Conservation (phyloP, 1,140 invertebrate species). For the Caenorhabditis inopinata region DNA sequence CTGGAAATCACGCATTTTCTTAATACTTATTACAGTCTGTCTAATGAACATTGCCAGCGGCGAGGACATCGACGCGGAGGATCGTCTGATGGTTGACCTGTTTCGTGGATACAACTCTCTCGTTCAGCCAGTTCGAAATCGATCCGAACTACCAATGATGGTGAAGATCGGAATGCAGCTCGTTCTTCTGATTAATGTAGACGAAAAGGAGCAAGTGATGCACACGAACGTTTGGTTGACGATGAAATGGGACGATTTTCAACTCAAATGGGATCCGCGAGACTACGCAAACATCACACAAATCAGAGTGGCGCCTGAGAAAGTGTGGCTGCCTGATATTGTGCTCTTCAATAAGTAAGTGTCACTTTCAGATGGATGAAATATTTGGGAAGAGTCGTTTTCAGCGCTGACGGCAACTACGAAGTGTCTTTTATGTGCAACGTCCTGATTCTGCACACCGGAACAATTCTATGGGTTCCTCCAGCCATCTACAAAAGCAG, state of each 20-base stretch:
- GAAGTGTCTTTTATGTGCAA: conserved; percentile 96
- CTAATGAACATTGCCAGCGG: background rate
- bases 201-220: conserved; percentile 46
- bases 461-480: conserved; percentile 84
- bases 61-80: conserved; percentile 38
- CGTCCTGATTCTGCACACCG: conserved; percentile 73
- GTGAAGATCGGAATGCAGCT: conserved; percentile 47
- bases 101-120: conserved; percentile 48
- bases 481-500: conserved; percentile 98
- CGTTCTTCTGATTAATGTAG: conserved; percentile 46
- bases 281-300: conserved; percentile 95
- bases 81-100: conserved; percentile 43
- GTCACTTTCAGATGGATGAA: too few relatives aligned
- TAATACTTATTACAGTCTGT: background rate
- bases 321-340: conserved; percentile 99
- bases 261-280: conserved; percentile 93
- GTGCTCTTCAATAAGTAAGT: conserved; percentile 97
- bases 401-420: conserved; percentile 93
- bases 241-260: conserved; percentile 91
- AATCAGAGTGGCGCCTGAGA: conserved; percentile 89
- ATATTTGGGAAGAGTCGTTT: too few relatives aligned
- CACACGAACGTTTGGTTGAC: conserved; percentile 47
- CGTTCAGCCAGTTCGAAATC: conserved; percentile 43
- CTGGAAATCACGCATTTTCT: too few relatives aligned
- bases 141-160: conserved; percentile 42